A percentile compares a stretch with the other conserved stretches of the same genome.
phyloP scores from a whole-genome alignment of 2,113 vertebrate species.

The Mirounga angustirostris region DNA sequence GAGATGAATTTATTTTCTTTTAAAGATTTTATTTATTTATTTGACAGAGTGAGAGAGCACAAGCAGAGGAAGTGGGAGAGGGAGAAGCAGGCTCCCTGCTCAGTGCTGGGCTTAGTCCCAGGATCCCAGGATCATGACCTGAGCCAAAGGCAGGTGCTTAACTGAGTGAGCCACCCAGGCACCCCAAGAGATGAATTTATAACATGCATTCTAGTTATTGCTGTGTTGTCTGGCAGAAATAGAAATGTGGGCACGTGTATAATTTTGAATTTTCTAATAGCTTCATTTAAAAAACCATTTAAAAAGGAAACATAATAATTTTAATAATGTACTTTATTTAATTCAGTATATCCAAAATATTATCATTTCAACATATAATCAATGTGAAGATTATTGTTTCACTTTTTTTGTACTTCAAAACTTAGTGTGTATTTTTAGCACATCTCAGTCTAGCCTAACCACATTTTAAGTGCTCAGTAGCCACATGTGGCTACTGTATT shows the following conservation, averaged over 20 bases:
- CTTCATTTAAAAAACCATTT: neutral
- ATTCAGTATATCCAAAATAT: neutral
- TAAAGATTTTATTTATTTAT: neutral
- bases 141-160: neutral
- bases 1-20: neutral
- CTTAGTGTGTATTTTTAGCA: neutral
- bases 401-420: neutral
- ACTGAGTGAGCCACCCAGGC: neutral
- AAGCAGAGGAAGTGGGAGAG: neutral
- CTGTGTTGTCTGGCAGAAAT: neutral
- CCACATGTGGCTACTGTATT: neutral
- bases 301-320: neutral
- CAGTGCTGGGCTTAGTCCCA: neutral
- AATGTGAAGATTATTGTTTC: neutral
- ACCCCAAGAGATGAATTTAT: neutral
- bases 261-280: slow-evolving; percentile 33
- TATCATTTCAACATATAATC: neutral
- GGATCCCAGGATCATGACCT: neutral
- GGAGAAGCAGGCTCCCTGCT: neutral
- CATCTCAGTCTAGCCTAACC: neutral
- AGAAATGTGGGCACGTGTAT: neutral
- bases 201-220: neutral
- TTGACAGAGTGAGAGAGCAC: neutral
- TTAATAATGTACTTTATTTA: slow-evolving; percentile 23
- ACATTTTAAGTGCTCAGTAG: neutral